phyloP scores from a whole-genome alignment of 2,888 invertebrate species.

The Priocnemis perturbator region DNA sequence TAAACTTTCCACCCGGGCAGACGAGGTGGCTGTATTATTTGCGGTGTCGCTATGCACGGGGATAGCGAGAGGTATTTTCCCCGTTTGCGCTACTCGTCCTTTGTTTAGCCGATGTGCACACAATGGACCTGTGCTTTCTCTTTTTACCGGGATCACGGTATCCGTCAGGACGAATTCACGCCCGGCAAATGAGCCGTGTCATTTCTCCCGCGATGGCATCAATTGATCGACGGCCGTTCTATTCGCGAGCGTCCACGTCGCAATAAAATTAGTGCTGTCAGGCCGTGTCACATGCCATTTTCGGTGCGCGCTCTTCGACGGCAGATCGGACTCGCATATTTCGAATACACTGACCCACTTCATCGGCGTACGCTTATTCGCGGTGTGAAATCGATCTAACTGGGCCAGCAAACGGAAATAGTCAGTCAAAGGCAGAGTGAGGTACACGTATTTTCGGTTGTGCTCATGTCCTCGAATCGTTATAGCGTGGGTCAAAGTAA shows the following conservation, averaged over 20 bases:
- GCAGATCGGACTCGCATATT: not conserved
- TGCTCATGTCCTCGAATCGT: too few relatives aligned
- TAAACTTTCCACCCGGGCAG: conserved; percentile 6
- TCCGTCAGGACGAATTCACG: not conserved
- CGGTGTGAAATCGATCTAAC: not conserved
- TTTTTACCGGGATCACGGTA: not conserved
- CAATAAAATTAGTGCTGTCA: too few relatives aligned
- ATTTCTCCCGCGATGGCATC: not conserved
- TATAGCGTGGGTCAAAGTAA: not conserved
- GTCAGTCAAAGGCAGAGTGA: conserved; percentile 1
- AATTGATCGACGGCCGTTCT: not conserved
- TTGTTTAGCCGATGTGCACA: conserved; percentile 4
- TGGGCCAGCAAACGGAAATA: conserved; percentile 6
- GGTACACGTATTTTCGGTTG: too few relatives aligned
- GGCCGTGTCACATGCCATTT: too few relatives aligned
- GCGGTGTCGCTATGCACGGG: too few relatives aligned
- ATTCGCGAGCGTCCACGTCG: too few relatives aligned
- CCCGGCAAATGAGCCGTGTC: not conserved
- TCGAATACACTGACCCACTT: conserved; percentile 5
- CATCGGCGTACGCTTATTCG: not conserved
- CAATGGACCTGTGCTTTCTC: conserved; percentile 11
- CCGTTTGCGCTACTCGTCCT: not conserved
- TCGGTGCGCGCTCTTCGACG: too few relatives aligned
- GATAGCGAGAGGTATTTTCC: too few relatives aligned
- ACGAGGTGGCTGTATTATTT: not conserved